phyloP scores from a whole-genome alignment of 2,113 vertebrate genomes.

The Lethenteron camtschaticum region DNA sequence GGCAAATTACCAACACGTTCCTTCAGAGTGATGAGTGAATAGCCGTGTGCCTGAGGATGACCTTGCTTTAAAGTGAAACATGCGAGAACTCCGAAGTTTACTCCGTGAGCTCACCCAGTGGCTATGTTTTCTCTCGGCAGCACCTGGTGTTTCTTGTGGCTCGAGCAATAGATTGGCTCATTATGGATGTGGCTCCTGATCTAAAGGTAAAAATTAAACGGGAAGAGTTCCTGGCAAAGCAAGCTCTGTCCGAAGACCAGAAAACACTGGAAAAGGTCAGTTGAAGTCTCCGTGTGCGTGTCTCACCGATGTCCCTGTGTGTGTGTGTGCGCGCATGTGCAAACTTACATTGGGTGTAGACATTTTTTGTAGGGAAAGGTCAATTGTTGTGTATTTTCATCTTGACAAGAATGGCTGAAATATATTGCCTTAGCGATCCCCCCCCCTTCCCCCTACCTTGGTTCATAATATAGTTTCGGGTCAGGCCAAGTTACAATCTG shows the following conservation, averaged over 20 bases:
- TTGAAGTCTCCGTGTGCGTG: no score
- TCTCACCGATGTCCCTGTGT: no score
- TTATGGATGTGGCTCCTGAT: constrained; percentile 27
- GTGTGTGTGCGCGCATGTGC: no score
- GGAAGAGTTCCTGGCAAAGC: constrained; percentile 30
- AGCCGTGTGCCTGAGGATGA: background rate
- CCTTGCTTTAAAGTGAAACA: background rate
- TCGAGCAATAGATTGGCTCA: constrained; percentile 31
- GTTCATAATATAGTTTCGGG: no score
- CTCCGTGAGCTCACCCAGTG: background rate
- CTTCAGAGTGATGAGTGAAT: background rate
- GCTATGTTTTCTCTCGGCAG: constrained; percentile 12
- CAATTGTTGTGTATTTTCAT: no score
- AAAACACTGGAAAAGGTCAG: constrained; percentile 9
- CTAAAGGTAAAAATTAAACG: constrained; percentile 32
- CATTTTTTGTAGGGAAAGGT: no score
- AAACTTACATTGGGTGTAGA: no score
- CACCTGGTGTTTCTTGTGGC: constrained; percentile 36
- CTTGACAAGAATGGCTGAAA: no score
- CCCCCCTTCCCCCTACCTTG: no score
- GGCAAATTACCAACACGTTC: background rate
- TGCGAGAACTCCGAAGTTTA: no score
- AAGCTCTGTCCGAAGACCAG: constrained; percentile 29
- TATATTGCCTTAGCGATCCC: no score
- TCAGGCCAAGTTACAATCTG: no score